Base-by-base conservation (phyloP, 2,113 vertebrate genomes). In the Cyprinodon variegatus region DNA sequence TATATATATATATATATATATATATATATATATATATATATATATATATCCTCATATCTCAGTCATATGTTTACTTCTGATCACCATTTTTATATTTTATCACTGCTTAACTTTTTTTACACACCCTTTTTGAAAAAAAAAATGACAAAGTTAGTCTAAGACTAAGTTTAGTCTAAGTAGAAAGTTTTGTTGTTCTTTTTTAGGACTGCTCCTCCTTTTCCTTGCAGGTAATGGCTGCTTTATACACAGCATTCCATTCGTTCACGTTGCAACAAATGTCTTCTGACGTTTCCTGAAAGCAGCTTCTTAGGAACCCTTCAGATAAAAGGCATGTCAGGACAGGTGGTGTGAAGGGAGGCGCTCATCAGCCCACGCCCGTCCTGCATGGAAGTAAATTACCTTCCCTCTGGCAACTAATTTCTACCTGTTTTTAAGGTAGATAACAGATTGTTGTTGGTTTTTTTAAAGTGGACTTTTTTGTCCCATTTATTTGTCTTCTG, bases 371-470 rank as follows among this genome's bases (percentile, higher is more conserved):
- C 22, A 17, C 79, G 62, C 77, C 74, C 68, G 64, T 20, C 53
- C 0, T 59, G n/a, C 63, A 22, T 72, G 20, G 1, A 57, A 40
- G 50, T 12, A 38, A 17, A 69, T 78, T 67, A 3, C 36, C 29
- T 70, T 67, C 71, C 88, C 73, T 38, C 53, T 76, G 83, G 86
- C 36, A 0, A 73, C 53, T 63, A 41, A 61, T 88, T 86, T 86
- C 66, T 64, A 4, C 45, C 8, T 43, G 3, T 50, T 50, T 15
- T 50, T 5, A 20, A 17, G 48, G 15, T 50, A 20, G 48, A 17
- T 50, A 50, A 15, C 15, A 20, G 17, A 50, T 50, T 29, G 29
- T 29, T 29, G 29, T 29, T 29, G 29, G 29, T 29, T 29, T 29
- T 15, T 15, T 20, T 50, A 14, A 15, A 50, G 15, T 13, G 15